phyloP scores from a whole-genome alignment of 1,140 invertebrate species.

The Heliconius melpomene region DNA sequence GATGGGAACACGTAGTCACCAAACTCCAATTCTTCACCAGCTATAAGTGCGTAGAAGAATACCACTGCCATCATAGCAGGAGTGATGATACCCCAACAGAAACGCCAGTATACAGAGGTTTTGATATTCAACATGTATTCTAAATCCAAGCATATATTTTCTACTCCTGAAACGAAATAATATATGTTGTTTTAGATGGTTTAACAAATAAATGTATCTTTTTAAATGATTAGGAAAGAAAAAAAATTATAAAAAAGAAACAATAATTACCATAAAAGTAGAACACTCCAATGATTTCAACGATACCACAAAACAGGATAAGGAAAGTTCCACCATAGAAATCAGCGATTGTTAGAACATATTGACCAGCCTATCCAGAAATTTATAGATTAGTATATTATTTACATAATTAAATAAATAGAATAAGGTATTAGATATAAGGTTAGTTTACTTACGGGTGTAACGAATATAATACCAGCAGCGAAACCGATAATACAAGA shows the following conservation, averaged over 20 bases:
- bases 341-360: conserved; percentile 91
- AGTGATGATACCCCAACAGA: conserved; percentile 90
- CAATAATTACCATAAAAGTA: conserved; percentile 89
- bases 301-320: conserved; percentile 87
- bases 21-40: conserved; percentile 80
- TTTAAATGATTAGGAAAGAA: neutral
- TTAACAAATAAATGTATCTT: neutral
- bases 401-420: neutral
- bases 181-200: neutral
- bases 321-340: conserved; percentile 92
- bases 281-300: conserved; percentile 86
- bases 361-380: conserved; percentile 89
- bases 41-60: conserved; percentile 84
- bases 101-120: conserved; percentile 88
- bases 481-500: neutral
- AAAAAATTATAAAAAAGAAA: neutral
- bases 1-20: conserved; percentile 55
- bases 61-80: conserved; percentile 87
- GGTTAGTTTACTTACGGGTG: conserved; percentile 14
- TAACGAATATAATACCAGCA: conserved; percentile 47
- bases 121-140: conserved; percentile 89
- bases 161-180: conserved; percentile 77
- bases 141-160: conserved; percentile 87
- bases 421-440: neutral
- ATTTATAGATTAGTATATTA: neutral